Conservation (phyloP, 2,797 vertebrate species). For the Melanotaenia trifasciata region DNA sequence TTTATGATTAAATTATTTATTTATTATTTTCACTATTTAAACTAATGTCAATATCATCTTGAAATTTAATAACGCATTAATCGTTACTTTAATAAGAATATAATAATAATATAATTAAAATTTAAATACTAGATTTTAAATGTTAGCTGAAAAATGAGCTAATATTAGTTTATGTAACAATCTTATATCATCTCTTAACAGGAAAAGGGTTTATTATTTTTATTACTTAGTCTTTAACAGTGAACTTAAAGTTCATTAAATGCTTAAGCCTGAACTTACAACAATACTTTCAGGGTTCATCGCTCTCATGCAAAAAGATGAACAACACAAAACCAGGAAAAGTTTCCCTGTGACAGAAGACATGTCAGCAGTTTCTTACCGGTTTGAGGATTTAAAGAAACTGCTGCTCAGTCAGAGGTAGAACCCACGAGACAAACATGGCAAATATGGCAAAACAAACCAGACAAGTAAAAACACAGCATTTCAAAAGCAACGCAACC, state of each 20-base stretch:
- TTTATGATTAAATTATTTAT: neutral
- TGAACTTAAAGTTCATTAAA: neutral
- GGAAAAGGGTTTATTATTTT: neutral
- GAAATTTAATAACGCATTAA: too few species aligned
- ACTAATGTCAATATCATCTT: neutral
- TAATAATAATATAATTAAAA: too few species aligned
- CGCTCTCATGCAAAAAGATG: neutral
- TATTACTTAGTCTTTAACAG: neutral
- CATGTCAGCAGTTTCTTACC: slow-evolving; percentile 77
- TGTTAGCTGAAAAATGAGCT: too few species aligned
- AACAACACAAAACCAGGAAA: neutral
- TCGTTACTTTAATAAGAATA: too few species aligned
- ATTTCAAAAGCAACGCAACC: slow-evolving; percentile 39
- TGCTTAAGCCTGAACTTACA: neutral
- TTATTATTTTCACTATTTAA: neutral
- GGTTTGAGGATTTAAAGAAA: slow-evolving; percentile 80
- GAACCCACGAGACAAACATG: slow-evolving; percentile 71
- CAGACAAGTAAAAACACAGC: slow-evolving; percentile 76
- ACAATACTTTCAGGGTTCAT: neutral
- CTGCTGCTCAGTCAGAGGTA: slow-evolving; percentile 85
- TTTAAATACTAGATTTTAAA: too few species aligned
- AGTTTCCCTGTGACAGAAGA: slow-evolving; percentile 17
- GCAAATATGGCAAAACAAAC: slow-evolving; percentile 71
- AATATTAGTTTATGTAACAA: neutral
- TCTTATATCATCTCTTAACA: neutral